Conservation (phyloP, 2,888 invertebrate genomes). For the Catotricha subobsoleta region DNA sequence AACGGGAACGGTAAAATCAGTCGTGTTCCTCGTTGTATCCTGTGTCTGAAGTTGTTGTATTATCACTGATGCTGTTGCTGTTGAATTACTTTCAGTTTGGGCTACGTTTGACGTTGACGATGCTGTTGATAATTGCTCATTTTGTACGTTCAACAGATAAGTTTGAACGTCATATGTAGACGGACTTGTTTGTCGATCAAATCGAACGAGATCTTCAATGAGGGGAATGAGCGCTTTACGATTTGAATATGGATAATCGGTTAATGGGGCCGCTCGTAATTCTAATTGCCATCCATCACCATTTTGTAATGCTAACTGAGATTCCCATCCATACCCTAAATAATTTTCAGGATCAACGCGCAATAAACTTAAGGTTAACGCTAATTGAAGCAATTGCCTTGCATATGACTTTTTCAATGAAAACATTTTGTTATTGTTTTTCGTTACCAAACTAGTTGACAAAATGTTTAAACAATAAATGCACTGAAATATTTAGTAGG, state of each 20-base stretch:
- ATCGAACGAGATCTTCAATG: conserved; percentile 30
- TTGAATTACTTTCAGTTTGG: conserved; percentile 13
- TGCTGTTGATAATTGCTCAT: conserved; percentile 16
- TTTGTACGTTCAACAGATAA: conserved; percentile 40
- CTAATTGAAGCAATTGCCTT: conserved; percentile 63
- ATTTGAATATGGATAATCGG: conserved; percentile 27
- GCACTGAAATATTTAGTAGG: too few species aligned
- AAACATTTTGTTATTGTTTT: conserved; percentile 37
- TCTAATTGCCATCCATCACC: conserved; percentile 28
- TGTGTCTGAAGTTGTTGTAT: conserved; percentile 14
- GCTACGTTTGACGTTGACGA: too few species aligned
- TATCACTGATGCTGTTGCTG: conserved; percentile 1
- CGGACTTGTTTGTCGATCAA: conserved; percentile 44
- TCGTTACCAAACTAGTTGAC: too few species aligned
- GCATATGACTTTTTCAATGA: conserved; percentile 66
- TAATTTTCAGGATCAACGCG: conserved; percentile 57
- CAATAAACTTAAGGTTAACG: conserved; percentile 61
- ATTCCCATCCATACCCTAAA: conserved; percentile 36
- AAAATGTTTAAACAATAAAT: too few species aligned
- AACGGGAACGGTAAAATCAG: conserved; percentile 3
- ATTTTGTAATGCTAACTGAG: conserved; percentile 19
- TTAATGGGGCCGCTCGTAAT: conserved; percentile 23
- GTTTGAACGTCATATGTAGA: conserved; percentile 35
- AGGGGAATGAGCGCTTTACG: conserved; percentile 29
- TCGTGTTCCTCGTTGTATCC: conserved; percentile 1